Percentiles rank a stretch among this genome's conserved stretches.
Evolutionary conservation across 64 coral and sea anemone genomes (phyloP).

Genomic region (Actinia tenebrosa): DNA sequence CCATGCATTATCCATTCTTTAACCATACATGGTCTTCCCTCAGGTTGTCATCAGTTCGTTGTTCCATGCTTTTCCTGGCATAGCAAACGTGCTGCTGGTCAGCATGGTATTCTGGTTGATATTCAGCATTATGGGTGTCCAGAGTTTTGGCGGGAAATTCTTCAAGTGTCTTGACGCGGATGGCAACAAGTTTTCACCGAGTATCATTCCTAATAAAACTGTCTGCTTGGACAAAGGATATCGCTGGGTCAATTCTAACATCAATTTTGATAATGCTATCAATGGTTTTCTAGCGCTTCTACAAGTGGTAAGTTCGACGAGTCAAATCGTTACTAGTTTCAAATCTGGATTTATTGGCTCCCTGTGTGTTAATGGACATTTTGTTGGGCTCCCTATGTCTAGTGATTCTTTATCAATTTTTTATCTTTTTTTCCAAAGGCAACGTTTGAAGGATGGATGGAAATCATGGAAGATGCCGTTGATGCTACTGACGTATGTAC

Average conservation of each 20-base stretch:
- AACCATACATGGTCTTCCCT: neutral
- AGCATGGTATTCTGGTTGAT: conserved; percentile 80
- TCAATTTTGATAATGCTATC: conserved; percentile 67
- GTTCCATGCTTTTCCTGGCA: conserved; percentile 73
- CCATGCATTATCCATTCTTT: neutral
- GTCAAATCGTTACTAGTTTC: no score
- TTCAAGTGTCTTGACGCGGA: conserved; percentile 67
- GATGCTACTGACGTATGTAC: conserved; percentile 57
- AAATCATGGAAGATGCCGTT: conserved; percentile 86
- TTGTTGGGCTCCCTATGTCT: no score
- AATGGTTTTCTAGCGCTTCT: conserved; percentile 66
- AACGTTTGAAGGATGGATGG: conserved; percentile 93
- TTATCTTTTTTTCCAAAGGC: conserved; percentile 32
- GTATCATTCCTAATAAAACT: conserved; percentile 51
- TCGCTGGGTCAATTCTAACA: conserved; percentile 64
- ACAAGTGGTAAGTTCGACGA: conserved; percentile 53
- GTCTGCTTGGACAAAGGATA: conserved; percentile 33
- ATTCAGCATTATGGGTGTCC: conserved; percentile 85
- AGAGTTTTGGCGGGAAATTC: conserved; percentile 85
- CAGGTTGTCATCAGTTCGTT: conserved; percentile 70
- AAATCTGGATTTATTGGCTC: neutral
- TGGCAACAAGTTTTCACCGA: neutral
- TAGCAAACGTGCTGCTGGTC: conserved; percentile 77
- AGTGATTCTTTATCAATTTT: neutral
- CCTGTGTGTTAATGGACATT: no score